Conservation (phyloP, 1,140 invertebrate species). For the Papilio helenus region DNA sequence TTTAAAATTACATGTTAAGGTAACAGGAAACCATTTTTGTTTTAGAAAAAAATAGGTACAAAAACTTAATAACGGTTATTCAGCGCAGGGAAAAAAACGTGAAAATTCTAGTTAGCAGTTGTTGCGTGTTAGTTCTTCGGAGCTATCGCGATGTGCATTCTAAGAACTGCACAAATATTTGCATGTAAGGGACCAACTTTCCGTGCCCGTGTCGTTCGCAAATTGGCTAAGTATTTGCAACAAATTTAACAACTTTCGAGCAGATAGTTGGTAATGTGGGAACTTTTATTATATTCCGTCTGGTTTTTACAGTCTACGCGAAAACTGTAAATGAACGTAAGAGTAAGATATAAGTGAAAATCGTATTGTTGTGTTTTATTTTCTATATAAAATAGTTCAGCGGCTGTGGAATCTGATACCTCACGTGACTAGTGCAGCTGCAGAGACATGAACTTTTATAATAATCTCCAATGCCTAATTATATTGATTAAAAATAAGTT, state of each 20-base stretch:
- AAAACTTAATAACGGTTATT: conserved; percentile 38
- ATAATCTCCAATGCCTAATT: too few species aligned
- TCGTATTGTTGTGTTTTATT: too few species aligned
- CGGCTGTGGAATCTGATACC: too few species aligned
- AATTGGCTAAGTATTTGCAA: conserved; percentile 49
- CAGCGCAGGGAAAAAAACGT: conserved; percentile 38
- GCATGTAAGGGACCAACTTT: conserved; percentile 45
- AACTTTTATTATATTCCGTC: conserved; percentile 18
- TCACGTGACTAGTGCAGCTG: too few species aligned
- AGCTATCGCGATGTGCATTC: conserved; percentile 51
- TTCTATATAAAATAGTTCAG: too few species aligned
- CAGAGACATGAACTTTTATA: too few species aligned
- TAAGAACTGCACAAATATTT: conserved; percentile 53
- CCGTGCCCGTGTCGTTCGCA: conserved; percentile 42
- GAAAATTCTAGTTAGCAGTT: conserved; percentile 45
- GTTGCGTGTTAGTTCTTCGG: conserved; percentile 46
- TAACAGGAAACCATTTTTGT: conserved; percentile 21
- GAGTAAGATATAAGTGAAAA: too few species aligned
- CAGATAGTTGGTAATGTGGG: conserved; percentile 32
- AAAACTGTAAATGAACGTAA: background rate
- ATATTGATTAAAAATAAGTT: too few species aligned
- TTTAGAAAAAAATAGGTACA: background rate
- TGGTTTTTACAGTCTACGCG: background rate
- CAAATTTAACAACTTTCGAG: conserved; percentile 38
- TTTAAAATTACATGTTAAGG: conserved; percentile 13